phyloP scores from a whole-genome alignment of 1,140 invertebrate genomes.

The Drosophila teissieri region DNA sequence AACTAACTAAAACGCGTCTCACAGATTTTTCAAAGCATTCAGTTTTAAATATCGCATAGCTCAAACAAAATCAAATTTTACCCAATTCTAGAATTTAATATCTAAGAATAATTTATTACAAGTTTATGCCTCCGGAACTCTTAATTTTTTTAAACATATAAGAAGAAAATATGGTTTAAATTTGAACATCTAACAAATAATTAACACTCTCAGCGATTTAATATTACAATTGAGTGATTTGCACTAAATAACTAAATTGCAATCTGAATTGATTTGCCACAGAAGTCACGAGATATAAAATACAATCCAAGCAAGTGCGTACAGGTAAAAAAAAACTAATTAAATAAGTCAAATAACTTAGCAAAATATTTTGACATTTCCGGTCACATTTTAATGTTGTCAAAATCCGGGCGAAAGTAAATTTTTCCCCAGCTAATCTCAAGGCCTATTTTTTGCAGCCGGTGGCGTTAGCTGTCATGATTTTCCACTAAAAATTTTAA shows the following conservation, averaged over 20 bases:
- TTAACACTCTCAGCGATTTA: too few species aligned
- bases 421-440: slow-evolving; percentile 61
- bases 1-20: slow-evolving; percentile 18
- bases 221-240: too few species aligned
- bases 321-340: not conserved
- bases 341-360: slow-evolving; percentile 18
- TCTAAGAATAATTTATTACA: too few species aligned
- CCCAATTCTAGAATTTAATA: too few species aligned
- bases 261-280: not conserved
- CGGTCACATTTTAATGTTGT: slow-evolving; percentile 47
- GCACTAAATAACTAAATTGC: not conserved
- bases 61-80: too few species aligned
- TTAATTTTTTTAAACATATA: too few species aligned
- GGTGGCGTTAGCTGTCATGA: slow-evolving; percentile 60
- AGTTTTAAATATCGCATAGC: not conserved
- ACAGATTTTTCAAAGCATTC: too few species aligned
- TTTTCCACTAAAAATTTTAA: slow-evolving; percentile 68
- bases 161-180: too few species aligned
- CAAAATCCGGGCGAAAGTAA: slow-evolving; percentile 32
- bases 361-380: slow-evolving; percentile 65
- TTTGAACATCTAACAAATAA: too few species aligned
- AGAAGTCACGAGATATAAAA: not conserved
- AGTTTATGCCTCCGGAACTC: too few species aligned
- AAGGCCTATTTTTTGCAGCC: slow-evolving; percentile 59
- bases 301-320: too few species aligned